Base-by-base conservation (phyloP, 2,797 vertebrate genomes). In the Podarcis lilfordi region DNA sequence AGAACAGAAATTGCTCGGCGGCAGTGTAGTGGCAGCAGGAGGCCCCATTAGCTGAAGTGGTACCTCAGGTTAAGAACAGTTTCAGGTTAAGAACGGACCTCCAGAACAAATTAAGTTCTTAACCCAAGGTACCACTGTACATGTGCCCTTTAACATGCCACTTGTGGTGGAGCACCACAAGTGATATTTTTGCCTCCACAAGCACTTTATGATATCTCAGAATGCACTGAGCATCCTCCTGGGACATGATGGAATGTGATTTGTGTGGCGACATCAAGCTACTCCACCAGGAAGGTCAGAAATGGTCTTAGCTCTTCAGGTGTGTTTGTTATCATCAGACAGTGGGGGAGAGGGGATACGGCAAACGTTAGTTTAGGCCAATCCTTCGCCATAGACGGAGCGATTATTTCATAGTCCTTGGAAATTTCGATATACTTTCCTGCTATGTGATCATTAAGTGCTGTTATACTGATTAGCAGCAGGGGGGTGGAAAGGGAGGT, bases 371-470 rank as follows among this genome's bases (percentile, higher is more conserved):
- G 4, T 64, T 64, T 19, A 4, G 21, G 61, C 32, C 25, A 37
- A 61, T 76, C 11, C 40, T 76, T 85, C 35, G 17, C 25, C 25
- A 88, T 82, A 88, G 80, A 64, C 85, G 85, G 0, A 0, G 32
- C 80, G 59, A 91, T 91, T 93, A 40, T 66, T 77, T n/a, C 1
- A 0, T 19, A 83, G 82, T 88, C 80, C 82, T 92, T 72, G 88
- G 64, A 91, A 76, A 78, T 1, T 88, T 82, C 69, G 84, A 91
- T 92, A 72, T 69, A 40, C 6, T 61, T 82, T 82, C 84, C 68
- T 75, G 17, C 23, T 82, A n/a, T 69, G 50, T 32, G 92, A 81
- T 78, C 91, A 80, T 85, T 91, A 8, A 0, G 59, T 80, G 64
- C 25, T 83, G 59, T 17, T 35, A 8, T 80, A 55, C 87, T 88